A percentile compares a stretch with the other conserved stretches of the same genome.
Evolutionary conservation across 2,113 vertebrate genomes (phyloP).

Genomic region (Vireo altiloquus): DNA sequence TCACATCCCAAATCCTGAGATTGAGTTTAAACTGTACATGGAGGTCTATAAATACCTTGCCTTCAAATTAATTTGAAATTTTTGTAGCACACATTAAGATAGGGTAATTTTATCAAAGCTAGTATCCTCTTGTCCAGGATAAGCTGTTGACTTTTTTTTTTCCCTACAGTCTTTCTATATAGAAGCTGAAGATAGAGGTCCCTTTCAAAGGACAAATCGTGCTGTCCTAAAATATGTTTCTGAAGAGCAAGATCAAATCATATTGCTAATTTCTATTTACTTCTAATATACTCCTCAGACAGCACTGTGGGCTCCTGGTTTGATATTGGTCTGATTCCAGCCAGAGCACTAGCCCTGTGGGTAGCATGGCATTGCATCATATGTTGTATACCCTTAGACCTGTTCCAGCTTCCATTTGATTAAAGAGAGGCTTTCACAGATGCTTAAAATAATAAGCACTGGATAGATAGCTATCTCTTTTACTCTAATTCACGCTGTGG

Average conservation of each 20-base stretch:
- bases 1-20: not conserved
- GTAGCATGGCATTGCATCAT: not conserved
- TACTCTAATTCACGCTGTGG: not conserved
- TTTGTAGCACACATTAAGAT: not conserved
- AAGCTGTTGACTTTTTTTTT: not conserved
- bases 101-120: not conserved
- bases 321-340: not conserved
- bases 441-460: not conserved
- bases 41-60: not conserved
- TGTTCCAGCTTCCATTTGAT: not conserved
- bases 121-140: not conserved
- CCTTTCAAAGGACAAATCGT: not conserved
- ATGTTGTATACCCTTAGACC: not conserved
- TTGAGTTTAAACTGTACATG: not conserved
- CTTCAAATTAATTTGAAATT: not conserved
- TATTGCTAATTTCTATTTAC: not conserved
- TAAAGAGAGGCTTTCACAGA: not conserved
- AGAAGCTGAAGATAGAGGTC: not conserved
- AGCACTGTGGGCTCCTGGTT: fast-evolving
- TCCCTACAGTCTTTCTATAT: not conserved
- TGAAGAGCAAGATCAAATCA: not conserved
- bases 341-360: not conserved
- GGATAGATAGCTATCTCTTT: not conserved
- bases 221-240: not conserved
- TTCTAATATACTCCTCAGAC: not conserved